A percentile compares a stretch with the other conserved stretches of the same genome.
Evolutionary conservation across 2,797 vertebrate species (phyloP).

Genomic region (Betta splendens): DNA sequence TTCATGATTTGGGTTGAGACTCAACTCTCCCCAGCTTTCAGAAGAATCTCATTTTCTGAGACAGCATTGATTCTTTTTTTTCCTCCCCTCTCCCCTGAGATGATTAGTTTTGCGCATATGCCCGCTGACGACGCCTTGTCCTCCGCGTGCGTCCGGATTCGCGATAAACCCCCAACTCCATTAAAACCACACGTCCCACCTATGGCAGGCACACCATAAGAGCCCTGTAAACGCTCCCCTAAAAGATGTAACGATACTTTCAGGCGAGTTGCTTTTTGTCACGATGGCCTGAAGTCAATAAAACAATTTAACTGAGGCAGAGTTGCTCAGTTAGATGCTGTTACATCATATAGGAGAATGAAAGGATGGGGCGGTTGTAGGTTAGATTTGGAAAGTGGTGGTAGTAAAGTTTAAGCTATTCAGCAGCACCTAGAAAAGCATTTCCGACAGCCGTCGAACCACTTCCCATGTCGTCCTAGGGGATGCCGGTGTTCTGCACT

Average conservation of each 20-base stretch:
- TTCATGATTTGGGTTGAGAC: conserved; percentile 63
- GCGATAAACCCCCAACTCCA: too few relatives aligned
- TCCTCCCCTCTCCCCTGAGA: conserved; percentile 33
- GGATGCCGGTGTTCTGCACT: conserved; percentile 9
- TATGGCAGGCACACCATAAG: too few relatives aligned
- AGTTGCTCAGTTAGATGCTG: too few relatives aligned
- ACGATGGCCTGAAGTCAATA: too few relatives aligned
- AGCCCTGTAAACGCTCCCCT: too few relatives aligned
- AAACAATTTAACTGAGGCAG: neutral
- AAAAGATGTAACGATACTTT: too few relatives aligned
- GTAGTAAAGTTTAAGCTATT: conserved; percentile 58
- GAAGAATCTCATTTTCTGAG: conserved; percentile 61
- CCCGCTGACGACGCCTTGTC: conserved; percentile 52
- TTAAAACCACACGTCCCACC: conserved; percentile 2
- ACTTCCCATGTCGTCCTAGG: conserved; percentile 39
- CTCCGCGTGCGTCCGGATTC: too few relatives aligned
- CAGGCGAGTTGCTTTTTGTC: too few relatives aligned
- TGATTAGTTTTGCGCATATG: conserved; percentile 56
- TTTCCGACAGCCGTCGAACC: conserved; percentile 57
- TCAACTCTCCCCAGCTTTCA: conserved; percentile 58
- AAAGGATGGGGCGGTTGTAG: too few relatives aligned
- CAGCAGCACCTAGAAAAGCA: conserved; percentile 64
- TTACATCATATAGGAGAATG: too few relatives aligned
- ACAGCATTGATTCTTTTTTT: conserved; percentile 61
- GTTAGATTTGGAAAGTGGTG: conserved; percentile 14